Conservation (phyloP, 1,140 invertebrate species). For the Dendrolimus kikuchii region DNA sequence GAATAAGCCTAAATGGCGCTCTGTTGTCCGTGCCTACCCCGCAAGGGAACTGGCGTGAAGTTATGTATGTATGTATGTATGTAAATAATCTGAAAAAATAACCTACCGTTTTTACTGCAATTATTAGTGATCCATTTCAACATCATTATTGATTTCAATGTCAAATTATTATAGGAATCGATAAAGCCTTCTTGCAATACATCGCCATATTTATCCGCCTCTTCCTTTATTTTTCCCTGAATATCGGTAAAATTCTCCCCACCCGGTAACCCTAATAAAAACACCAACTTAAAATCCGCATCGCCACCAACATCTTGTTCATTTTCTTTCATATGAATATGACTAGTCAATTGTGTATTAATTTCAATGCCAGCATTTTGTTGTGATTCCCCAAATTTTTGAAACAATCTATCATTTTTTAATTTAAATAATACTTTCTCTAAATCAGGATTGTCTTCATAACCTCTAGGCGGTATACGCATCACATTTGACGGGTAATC, state of each 20-base stretch:
- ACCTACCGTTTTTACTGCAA: slow-evolving; percentile 72
- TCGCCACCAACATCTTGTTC: slow-evolving; percentile 12
- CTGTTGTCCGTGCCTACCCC: too few relatives aligned
- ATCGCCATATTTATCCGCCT: slow-evolving; percentile 80
- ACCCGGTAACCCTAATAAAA: slow-evolving; percentile 46
- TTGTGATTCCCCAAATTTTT: slow-evolving; percentile 16
- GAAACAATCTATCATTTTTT: slow-evolving; percentile 35
- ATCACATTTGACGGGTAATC: slow-evolving; percentile 52
- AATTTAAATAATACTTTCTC: slow-evolving; percentile 36
- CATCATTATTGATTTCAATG: slow-evolving; percentile 89
- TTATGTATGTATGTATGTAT: too few relatives aligned
- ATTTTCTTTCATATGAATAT: slow-evolving; percentile 23
- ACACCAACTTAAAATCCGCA: slow-evolving; percentile 48
- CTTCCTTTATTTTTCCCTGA: slow-evolving; percentile 73
- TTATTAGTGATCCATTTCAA: slow-evolving; percentile 84
- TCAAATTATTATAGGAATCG: slow-evolving; percentile 95
- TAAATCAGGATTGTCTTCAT: slow-evolving; percentile 43
- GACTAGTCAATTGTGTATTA: slow-evolving; percentile 24
- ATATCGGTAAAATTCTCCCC: slow-evolving; percentile 46
- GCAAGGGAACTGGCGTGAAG: too few relatives aligned
- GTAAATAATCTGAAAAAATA: background rate
- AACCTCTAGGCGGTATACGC: slow-evolving; percentile 62
- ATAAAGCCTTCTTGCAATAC: slow-evolving; percentile 93
- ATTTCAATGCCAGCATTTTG: slow-evolving; percentile 5
- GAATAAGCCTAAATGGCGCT: too few relatives aligned